These are phyloP conservation scores for Athetis lepigone DNA, from an alignment of 2,888 invertebrate species.

Conservation along the genomic window DNA sequence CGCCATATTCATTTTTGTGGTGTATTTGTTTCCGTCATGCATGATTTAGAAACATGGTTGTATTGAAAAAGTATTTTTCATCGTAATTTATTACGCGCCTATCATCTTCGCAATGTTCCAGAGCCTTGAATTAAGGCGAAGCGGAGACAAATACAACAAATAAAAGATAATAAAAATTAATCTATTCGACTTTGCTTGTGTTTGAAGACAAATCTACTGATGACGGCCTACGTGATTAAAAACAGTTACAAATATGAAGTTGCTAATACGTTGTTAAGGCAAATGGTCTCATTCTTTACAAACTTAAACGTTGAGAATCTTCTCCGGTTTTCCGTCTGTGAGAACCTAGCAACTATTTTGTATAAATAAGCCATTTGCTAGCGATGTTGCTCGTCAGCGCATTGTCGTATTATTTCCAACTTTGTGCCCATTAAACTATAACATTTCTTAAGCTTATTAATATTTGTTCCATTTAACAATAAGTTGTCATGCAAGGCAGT, in stretches of 20 bases:
- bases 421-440: constrained; percentile 25
- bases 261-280: no score
- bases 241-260: not conserved
- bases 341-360: constrained; percentile 31
- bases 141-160: no score
- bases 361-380: constrained; percentile 36
- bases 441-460: constrained; percentile 44
- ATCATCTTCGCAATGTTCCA: no score
- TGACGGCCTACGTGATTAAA: not conserved
- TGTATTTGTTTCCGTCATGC: no score
- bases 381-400: constrained; percentile 14
- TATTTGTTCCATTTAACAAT: constrained; percentile 57
- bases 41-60: no score
- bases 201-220: not conserved
- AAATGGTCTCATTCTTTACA: not conserved
- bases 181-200: no score
- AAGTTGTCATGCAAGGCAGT: constrained; percentile 56
- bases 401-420: constrained; percentile 45
- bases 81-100: no score
- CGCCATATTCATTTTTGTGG: no score
- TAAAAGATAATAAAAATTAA: no score
- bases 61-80: no score
- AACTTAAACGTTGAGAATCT: not conserved
- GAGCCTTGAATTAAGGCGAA: no score
- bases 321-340: constrained; percentile 7